Base-by-base conservation (phyloP, 2,113 vertebrate species). In the Prunella himalayana region DNA sequence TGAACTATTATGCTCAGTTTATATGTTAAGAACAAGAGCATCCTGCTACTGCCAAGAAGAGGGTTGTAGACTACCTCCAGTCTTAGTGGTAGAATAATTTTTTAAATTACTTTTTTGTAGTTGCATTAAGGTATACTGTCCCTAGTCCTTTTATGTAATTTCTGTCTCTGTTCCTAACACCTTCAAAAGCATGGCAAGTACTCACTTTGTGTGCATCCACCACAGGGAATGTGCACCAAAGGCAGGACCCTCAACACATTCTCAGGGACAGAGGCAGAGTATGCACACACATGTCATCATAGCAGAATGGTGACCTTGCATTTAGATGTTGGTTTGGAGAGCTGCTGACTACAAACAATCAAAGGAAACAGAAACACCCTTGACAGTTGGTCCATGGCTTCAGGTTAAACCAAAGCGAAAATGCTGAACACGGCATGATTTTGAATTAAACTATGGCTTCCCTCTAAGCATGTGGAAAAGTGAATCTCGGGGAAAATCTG, bases 281-380 rank as follows among this genome's bases (percentile, higher is more conserved):
- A 27, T 13, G 17, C 21, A 41, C 9, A 2, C 6, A 2, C 5
- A 19, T 0, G 0, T 42, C 44, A 20, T 15, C 17, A 31, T 17
- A 73, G 77, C 49, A 25, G 39, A 42, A 59, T 0, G 2, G 23
- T 47, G 53, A 31, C 50, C 12, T 0, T 9, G 47, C 19, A 2
- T 51, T 45, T 35, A 22, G 23, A 13, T 37, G 53, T 47, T n/a
- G 45, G 57, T 64, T 56, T 80, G 50, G 15, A 45, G 60, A 37
- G 42, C 50, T 87, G 37, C 1, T 28, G 65, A 53, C 54, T 31
- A 4, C 1, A n/a, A 64, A 53, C 11, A 42, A 50, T 27, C 16
- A n/a, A 49, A 64, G 33, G 45, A 71, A 79, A 53, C 1, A 53
- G 49, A 69, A 76, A 39, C 47, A 42, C 25, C 39, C 25, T n/a